Evolutionary conservation across 2,888 invertebrate species (phyloP).

Genomic region (Perdita meconis): DNA sequence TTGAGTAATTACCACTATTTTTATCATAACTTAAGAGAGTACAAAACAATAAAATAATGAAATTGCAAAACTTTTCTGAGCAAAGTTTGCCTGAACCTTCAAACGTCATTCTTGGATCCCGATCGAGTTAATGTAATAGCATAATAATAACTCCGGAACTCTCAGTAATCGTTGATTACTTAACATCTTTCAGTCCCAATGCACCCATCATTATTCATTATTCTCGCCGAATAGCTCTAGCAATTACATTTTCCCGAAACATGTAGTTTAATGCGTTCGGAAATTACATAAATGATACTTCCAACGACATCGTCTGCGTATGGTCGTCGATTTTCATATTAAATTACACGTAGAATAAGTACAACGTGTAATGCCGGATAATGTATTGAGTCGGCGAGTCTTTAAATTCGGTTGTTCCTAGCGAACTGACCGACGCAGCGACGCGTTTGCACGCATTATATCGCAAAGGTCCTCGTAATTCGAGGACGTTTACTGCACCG

Average conservation of each 20-base stretch:
- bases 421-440: background rate
- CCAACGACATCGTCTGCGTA: background rate
- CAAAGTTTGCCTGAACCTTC: too few species aligned
- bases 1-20: too few species aligned
- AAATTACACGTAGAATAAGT: conserved; percentile 11
- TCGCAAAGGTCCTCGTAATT: conserved; percentile 30
- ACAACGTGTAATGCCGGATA: background rate
- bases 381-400: too few species aligned
- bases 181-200: background rate
- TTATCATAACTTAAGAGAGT: too few species aligned
- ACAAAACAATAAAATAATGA: too few species aligned
- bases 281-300: conserved; percentile 5
- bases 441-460: background rate
- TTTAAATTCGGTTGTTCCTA: conserved; percentile 23
- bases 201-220: conserved; percentile 9
- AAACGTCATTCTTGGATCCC: background rate
- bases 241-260: background rate
- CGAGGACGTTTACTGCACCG: conserved; percentile 56
- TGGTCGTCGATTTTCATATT: background rate
- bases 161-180: conserved; percentile 9
- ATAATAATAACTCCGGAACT: background rate
- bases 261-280: background rate
- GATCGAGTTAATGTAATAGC: background rate
- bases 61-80: too few species aligned
- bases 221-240: background rate